Conservation (phyloP, 2,888 invertebrate species). For the Hypomecis punctinalis region DNA sequence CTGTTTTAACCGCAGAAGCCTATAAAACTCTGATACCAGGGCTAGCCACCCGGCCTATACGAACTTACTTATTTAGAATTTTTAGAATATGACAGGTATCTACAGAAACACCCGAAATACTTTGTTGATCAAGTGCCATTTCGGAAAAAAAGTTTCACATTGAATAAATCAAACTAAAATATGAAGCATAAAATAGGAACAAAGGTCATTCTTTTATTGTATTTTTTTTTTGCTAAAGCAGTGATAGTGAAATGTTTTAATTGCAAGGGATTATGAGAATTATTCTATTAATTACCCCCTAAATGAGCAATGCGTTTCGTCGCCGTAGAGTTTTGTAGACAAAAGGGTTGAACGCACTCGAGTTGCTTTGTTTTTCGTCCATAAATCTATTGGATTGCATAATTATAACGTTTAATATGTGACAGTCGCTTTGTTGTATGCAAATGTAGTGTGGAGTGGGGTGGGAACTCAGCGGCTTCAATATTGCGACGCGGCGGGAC, state of each 20-base stretch:
- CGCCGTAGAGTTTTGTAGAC: constrained; percentile 60
- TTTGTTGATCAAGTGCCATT: constrained; percentile 6
- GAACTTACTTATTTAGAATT: no score
- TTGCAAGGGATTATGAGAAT: constrained; percentile 78
- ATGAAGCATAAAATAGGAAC: constrained; percentile 39
- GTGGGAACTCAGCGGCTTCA: constrained; percentile 71
- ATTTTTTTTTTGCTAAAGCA: constrained; percentile 58
- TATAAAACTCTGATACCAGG: no score
- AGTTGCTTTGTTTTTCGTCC: constrained; percentile 75
- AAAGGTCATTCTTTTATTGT: constrained; percentile 63
- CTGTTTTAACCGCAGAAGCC: no score
- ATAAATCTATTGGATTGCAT: constrained; percentile 81
- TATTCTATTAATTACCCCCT: constrained; percentile 78
- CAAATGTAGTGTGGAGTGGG: constrained; percentile 77
- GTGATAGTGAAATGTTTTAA: constrained; percentile 64
- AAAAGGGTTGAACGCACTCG: constrained; percentile 72
- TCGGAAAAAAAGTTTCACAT: constrained; percentile 1
- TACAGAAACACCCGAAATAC: no score
- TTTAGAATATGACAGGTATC: no score
- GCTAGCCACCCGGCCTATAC: no score
- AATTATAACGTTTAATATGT: constrained; percentile 81
- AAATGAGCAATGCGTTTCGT: constrained; percentile 75
- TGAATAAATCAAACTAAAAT: constrained; percentile 30
- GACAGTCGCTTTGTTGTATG: constrained; percentile 82
- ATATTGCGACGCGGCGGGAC: constrained; percentile 72